A percentile compares a stretch with the other conserved stretches of the same genome.
phyloP scores from a whole-genome alignment of 2,797 vertebrate species.

The Tragopan temminckii region DNA sequence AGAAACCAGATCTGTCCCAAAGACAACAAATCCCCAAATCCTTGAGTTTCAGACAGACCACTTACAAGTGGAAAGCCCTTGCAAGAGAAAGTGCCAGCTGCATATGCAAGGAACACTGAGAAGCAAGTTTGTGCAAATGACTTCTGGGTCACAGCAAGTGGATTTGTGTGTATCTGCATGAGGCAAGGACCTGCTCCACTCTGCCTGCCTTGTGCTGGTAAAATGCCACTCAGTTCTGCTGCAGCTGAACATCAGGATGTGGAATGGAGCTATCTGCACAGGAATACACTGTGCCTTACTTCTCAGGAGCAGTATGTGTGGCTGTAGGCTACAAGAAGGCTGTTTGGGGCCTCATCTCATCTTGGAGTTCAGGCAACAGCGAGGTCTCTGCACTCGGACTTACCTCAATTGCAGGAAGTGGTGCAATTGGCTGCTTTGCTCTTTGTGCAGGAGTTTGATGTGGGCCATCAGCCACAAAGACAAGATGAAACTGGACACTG shows the following conservation, averaged over 20 bases:
- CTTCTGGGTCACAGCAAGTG: background rate
- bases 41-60: background rate
- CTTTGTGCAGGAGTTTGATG: background rate
- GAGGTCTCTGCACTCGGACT: background rate
- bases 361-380: background rate
- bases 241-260: accelerated
- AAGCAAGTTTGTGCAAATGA: background rate
- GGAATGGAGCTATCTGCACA: background rate
- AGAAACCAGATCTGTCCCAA: background rate
- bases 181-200: background rate
- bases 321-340: background rate
- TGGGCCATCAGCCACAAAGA: background rate
- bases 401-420: background rate
- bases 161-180: accelerated
- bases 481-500: background rate
- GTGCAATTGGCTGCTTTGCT: background rate
- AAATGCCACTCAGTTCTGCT: background rate
- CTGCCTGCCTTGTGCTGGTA: background rate
- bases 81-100: background rate
- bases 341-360: accelerated
- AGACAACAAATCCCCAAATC: background rate
- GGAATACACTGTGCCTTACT: background rate
- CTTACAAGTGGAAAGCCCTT: background rate
- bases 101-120: background rate
- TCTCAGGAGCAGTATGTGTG: accelerated